Evolutionary conservation across 2,888 invertebrate genomes (phyloP).

Genomic region (Acanthococcus lagerstroemiae): DNA sequence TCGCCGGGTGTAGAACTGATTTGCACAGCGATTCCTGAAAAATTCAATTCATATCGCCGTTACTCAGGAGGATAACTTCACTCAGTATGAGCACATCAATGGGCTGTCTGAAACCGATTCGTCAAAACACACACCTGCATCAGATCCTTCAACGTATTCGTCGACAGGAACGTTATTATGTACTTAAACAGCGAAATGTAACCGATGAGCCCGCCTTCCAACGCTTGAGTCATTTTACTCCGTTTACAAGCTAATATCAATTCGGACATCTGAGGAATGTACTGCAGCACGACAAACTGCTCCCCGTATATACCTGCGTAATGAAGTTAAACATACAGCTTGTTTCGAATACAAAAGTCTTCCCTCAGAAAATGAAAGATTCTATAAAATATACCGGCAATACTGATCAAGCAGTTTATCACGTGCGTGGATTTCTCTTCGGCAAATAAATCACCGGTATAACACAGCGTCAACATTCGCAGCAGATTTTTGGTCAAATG

Average conservation of each 20-base stretch:
- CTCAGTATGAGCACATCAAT: too few species aligned
- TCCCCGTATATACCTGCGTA: conserved; percentile 59
- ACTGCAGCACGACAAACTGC: conserved; percentile 76
- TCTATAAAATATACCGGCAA: conserved; percentile 54
- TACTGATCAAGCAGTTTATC: conserved; percentile 78
- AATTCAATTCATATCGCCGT: conserved; percentile 20
- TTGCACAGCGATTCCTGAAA: conserved; percentile 71
- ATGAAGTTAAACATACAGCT: too few species aligned
- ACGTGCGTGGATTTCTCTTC: conserved; percentile 77
- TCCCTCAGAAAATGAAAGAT: neutral
- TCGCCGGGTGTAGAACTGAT: conserved; percentile 70
- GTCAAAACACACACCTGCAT: conserved; percentile 56
- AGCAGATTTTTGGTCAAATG: conserved; percentile 83
- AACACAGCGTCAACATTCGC: conserved; percentile 88
- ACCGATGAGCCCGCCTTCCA: conserved; percentile 82
- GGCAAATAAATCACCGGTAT: conserved; percentile 54
- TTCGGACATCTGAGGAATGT: conserved; percentile 81
- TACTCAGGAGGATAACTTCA: too few species aligned
- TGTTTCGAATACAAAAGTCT: neutral
- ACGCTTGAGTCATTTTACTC: conserved; percentile 60
- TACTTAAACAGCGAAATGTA: conserved; percentile 69
- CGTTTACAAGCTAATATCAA: conserved; percentile 68
- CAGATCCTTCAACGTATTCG: conserved; percentile 76
- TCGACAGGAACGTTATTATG: conserved; percentile 69
- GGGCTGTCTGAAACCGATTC: too few species aligned